A percentile compares a stretch with the other conserved stretches of the same genome.
Conservation (phyloP, 2,888 invertebrate genomes). For the Drosophila maculinotata region DNA sequence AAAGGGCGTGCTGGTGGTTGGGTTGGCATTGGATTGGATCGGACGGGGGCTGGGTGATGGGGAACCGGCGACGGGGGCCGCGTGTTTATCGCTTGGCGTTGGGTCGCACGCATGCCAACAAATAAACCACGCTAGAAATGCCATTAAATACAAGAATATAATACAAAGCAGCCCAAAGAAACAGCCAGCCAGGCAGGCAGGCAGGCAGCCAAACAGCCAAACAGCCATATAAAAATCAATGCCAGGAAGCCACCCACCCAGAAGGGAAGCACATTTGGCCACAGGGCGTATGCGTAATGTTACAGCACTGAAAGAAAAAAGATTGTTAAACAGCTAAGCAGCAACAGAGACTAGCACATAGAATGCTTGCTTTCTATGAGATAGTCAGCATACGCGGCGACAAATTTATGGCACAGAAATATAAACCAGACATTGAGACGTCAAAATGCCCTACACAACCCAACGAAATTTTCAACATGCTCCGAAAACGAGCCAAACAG, state of each 20-base stretch:
- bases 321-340: conserved; percentile 9
- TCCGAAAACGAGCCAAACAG: neutral
- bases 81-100: conserved; percentile 74
- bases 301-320: conserved; percentile 38
- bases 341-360: conserved; percentile 5
- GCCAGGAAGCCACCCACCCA: conserved; percentile 71
- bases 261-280: conserved; percentile 17
- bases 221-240: conserved; percentile 66
- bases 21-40: conserved; percentile 7
- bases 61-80: conserved; percentile 40
- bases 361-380: conserved; percentile 1
- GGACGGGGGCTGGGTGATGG: neutral
- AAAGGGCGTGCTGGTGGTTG: conserved; percentile 1
- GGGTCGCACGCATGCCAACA: conserved; percentile 78
- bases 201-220: conserved; percentile 32
- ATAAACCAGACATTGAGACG: conserved; percentile 78
- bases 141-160: conserved; percentile 76
- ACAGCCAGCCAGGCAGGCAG: conserved; percentile 17
- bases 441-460: conserved; percentile 50
- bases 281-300: conserved; percentile 73
- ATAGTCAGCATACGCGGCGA: conserved; percentile 48
- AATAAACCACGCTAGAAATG: conserved; percentile 78
- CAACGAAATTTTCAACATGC: no score
- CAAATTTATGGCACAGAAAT: conserved; percentile 78
- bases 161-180: conserved; percentile 50